A percentile compares a stretch with the other conserved stretches of the same genome.
These are phyloP conservation scores for Uropsilus gracilis DNA, from an alignment of 2,113 vertebrate species.

Conservation along the genomic window DNA sequence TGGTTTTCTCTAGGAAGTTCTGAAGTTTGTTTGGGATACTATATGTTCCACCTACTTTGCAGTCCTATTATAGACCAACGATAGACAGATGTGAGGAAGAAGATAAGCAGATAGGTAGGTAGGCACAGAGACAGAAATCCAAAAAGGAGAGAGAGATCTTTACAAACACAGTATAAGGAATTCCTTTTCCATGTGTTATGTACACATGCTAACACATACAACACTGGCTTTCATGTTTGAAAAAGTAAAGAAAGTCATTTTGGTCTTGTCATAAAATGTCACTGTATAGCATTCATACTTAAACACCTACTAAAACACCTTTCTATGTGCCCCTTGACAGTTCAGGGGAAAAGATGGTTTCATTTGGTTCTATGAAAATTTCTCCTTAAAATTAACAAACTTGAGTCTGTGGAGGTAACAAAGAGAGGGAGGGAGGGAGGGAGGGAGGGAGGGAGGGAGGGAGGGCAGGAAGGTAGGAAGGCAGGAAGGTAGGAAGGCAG, in stretches of 20 bases:
- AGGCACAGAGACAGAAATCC: too few relatives aligned
- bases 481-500: too few relatives aligned
- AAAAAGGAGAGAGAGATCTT: not conserved
- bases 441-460: too few relatives aligned
- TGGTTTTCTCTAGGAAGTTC: not conserved
- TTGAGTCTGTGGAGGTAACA: too few relatives aligned
- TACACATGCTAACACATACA: not conserved
- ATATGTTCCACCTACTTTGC: not conserved
- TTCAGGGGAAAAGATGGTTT: slow-evolving; percentile 20
- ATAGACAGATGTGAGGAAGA: not conserved
- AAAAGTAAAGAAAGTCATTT: slow-evolving; percentile 4
- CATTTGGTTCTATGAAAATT: slow-evolving; percentile 39
- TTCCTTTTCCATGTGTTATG: not conserved
- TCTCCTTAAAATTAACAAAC: not conserved
- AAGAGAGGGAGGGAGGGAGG: too few relatives aligned
- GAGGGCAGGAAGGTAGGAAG: too few relatives aligned
- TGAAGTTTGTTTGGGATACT: not conserved
- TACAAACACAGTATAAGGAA: not conserved
- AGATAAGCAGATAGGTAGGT: not conserved
- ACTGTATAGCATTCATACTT: slow-evolving; percentile 9
- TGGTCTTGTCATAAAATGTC: not conserved
- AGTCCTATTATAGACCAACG: not conserved
- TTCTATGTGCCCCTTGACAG: not conserved
- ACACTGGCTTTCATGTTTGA: not conserved
- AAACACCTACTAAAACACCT: slow-evolving; percentile 14